A percentile compares a stretch with the other conserved stretches of the same genome.
These are phyloP conservation scores for Grammomys surdaster DNA, from an alignment of 2,113 vertebrate species.

Conservation along the genomic window DNA sequence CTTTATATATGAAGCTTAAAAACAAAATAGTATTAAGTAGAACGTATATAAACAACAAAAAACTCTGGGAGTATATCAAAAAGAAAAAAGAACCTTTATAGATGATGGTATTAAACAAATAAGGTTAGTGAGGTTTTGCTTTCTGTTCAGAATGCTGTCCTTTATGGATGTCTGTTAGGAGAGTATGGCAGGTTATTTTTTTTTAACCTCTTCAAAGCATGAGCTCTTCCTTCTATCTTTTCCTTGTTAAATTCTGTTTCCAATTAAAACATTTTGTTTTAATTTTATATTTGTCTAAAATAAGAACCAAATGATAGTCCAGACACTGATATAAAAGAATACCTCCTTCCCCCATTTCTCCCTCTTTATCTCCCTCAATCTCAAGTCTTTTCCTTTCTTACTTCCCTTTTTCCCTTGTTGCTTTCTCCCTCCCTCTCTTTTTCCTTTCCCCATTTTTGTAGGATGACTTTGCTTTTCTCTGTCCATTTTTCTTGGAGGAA, in stretches of 20 bases:
- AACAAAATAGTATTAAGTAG: background rate
- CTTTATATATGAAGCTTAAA: background rate
- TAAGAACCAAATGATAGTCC: background rate
- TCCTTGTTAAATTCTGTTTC: background rate
- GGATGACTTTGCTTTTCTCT: background rate
- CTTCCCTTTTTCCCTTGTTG: background rate
- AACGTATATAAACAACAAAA: background rate
- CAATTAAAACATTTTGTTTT: background rate
- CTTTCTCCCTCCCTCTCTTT: background rate
- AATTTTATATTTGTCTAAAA: background rate
- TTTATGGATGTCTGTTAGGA: background rate
- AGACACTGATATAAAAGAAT: background rate
- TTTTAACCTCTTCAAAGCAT: background rate
- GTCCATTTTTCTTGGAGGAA: background rate
- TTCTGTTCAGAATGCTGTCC: background rate
- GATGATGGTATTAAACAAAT: background rate
- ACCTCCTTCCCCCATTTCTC: too few species aligned
- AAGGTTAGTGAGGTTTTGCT: background rate
- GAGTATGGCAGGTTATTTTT: background rate
- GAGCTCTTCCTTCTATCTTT: background rate
- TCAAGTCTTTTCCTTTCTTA: too few species aligned
- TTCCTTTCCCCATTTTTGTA: background rate
- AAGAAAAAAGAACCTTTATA: background rate
- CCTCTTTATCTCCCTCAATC: rapidly evolving
- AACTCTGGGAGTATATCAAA: background rate